Base-by-base conservation (phyloP, 2,797 vertebrate genomes). In the Falco naumanni region DNA sequence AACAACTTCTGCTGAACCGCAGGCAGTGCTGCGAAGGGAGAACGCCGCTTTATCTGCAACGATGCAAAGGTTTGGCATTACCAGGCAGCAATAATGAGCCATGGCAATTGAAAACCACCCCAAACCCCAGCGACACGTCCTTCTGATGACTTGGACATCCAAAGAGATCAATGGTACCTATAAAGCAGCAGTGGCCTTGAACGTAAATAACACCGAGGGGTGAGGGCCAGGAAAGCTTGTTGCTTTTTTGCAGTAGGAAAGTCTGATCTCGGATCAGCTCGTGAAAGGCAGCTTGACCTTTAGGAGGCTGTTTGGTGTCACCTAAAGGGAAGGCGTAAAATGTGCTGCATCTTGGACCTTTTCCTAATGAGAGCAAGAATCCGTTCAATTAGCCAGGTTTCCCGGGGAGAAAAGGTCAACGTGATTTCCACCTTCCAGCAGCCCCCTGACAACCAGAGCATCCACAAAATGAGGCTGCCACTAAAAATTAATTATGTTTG, bases 321-420 rank as follows among this genome's bases (percentile, higher is more conserved):
- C 92, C 86, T 61, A n/a, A 84, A 92, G 71, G 68, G 76, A 37
- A 78, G 75, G 53, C 11, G 2, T 48, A 68, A 71, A 91, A 89
- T 61, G 68, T 71, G 78, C 94, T 70, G 65, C 48, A 2, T 85
- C 84, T 90, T 77, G 92, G 94, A 94, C 89, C 89, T 95, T 94
- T 94, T 93, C 93, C 92, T 95, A 87, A 96, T 77, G 95, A 92
- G 72, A 25, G 61, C 51, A 54, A 74, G 63, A 92, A 95, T 59
- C 65, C 78, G 56, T 78, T 93, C 90, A 93, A 91, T 94, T 92
- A 96, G 68, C 60, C 56, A 6, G 24, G 48, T 77, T 95, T 96
- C 79, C 64, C 3, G 4, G 81, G 57, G 71, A 93, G 95, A 93
- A 97, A 97, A 97, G 94, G 95, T 96, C 95, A 94, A 17, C 4